Evolutionary conservation across 2,113 vertebrate species (phyloP), one percentile per base, ranked within the genome.

Genomic region (Xenopus laevis): DNA sequence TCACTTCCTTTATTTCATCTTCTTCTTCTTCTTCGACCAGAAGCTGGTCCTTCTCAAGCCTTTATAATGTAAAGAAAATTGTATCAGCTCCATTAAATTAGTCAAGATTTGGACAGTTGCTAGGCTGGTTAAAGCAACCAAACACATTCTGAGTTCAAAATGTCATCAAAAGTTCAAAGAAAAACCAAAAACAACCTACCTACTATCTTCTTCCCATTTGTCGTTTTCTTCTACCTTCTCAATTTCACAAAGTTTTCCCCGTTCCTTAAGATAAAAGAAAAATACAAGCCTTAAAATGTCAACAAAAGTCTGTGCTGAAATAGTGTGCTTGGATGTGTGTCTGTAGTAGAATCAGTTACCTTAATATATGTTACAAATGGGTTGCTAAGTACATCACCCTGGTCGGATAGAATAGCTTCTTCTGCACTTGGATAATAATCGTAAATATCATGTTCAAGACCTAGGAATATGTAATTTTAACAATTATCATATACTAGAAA

Each of bases 1-100:
- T 88, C 72, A 98, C 96, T 84, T 98, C 96, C 82, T 96, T 97
- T 79, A 98, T 86, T 71, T 97, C 94, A 74, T 96, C 94, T 17
- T 96, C 95, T 30, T 92, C 95, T 30, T 92, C 84, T 17, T 92
- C 71, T 78, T 98, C 95, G 62, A 86, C 83, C 72, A 94, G 85
- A 57, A 93, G 87, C 65, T 86, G 85, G 0, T 96, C 95, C 80
- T 95, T 97, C 79, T 94, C 92, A 57, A 90, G 89, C 57, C 97
- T 98, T 83, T 81, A 84, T 50, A 13, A 50, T 40, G 2, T 40
- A 40, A 40, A 40, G 33, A 40, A 6, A 40, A 9, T 40, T 40
- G 33, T 40, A 40, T 40, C 8, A 40, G 33, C 33, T 40, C 33
- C 33, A 40, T 4, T 40, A 40, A 5, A 40, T 40, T 40, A 9